These are phyloP conservation scores for Callinectes sapidus DNA, from an alignment of 2,888 invertebrate species.

Conservation along the genomic window DNA sequence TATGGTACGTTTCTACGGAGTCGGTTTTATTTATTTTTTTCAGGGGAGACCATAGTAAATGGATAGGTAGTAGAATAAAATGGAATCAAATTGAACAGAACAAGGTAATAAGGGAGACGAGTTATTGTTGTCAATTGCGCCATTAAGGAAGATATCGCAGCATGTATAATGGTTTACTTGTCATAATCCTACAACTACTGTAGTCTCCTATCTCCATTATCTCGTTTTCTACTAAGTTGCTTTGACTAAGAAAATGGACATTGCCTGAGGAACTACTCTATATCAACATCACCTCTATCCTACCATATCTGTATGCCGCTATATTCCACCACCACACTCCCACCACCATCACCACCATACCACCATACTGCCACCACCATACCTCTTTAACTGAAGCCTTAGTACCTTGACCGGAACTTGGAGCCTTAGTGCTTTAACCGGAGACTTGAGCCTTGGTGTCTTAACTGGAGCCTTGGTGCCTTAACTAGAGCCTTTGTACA, in stretches of 20 bases:
- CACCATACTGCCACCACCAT: not conserved
- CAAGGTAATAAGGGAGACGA: not conserved
- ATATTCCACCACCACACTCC: not conserved
- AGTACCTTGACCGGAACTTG: too few species aligned
- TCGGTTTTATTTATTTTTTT: too few species aligned
- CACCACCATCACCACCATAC: not conserved
- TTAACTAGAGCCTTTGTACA: too few species aligned
- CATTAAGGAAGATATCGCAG: not conserved
- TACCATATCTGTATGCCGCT: not conserved
- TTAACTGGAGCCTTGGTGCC: too few species aligned
- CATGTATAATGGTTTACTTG: not conserved
- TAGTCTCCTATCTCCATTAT: not conserved
- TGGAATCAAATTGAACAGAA: not conserved
- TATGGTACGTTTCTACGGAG: too few species aligned
- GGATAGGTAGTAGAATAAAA: not conserved
- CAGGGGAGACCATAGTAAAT: too few species aligned
- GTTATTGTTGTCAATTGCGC: too few species aligned
- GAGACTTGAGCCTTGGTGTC: too few species aligned
- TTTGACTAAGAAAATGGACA: not conserved
- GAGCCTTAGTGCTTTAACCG: too few species aligned
- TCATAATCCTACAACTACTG: not conserved
- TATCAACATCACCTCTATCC: not conserved
- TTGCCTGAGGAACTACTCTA: not conserved
- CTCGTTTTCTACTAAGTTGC: not conserved
- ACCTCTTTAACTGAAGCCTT: too few species aligned